These are phyloP conservation scores for Epinephelus coioides DNA, from an alignment of 2,797 vertebrate species.

Conservation along the genomic window DNA sequence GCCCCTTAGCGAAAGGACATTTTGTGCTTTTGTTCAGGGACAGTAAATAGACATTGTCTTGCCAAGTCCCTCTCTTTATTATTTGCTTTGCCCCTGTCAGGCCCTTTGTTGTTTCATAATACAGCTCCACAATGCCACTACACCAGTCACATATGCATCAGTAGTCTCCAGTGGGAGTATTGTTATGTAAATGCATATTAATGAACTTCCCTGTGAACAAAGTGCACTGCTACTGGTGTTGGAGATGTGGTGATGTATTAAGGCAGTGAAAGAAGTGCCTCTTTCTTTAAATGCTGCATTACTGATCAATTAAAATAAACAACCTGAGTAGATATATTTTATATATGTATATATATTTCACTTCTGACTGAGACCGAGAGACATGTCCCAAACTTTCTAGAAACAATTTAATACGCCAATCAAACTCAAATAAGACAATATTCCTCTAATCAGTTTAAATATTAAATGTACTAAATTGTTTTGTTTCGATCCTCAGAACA, in stretches of 20 bases:
- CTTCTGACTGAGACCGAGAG: constrained; percentile 1
- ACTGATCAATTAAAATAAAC: not conserved
- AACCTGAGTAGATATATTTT: constrained; percentile 3
- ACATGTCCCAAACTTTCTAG: constrained; percentile 36
- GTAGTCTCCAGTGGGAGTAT: constrained; percentile 63
- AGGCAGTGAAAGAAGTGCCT: constrained; percentile 17
- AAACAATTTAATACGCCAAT: constrained; percentile 46
- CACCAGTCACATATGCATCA: constrained; percentile 68
- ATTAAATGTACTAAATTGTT: constrained; percentile 64
- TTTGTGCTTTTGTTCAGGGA: constrained; percentile 51
- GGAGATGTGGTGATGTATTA: constrained; percentile 26
- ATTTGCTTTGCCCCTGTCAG: constrained; percentile 59
- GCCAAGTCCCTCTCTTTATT: constrained; percentile 55
- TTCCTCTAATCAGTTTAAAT: constrained; percentile 57
- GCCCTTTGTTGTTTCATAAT: constrained; percentile 72
- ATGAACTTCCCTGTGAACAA: constrained; percentile 67
- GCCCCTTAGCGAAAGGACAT: constrained; percentile 16
- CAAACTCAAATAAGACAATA: constrained; percentile 30
- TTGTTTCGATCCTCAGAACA: constrained; percentile 72
- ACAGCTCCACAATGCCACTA: constrained; percentile 55
- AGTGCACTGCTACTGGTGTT: constrained; percentile 39
- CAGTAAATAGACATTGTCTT: constrained; percentile 61
- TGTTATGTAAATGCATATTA: constrained; percentile 79
- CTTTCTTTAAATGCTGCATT: constrained; percentile 20
- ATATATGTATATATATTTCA: no score